These are phyloP conservation scores for Barypeithes pellucidus DNA, from an alignment of 2,888 invertebrate species.

Conservation along the genomic window DNA sequence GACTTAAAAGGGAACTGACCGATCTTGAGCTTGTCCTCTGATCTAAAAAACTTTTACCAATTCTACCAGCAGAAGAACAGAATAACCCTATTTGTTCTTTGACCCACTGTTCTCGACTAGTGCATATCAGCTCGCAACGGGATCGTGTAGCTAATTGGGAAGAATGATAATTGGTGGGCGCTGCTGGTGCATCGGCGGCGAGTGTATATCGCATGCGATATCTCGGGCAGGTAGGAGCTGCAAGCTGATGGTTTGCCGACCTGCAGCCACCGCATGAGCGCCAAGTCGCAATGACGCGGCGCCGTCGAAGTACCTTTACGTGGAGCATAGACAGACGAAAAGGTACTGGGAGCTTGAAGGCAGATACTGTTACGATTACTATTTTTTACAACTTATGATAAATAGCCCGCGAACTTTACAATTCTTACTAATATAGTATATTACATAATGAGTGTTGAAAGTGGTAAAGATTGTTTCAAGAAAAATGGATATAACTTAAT, in stretches of 20 bases:
- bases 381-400: no score
- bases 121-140: constrained; percentile 24
- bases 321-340: constrained; percentile 5
- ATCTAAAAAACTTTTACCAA: no score
- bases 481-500: no score
- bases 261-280: constrained; percentile 14
- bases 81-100: neutral
- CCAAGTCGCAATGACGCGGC: neutral
- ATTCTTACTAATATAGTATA: no score
- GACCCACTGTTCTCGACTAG: constrained; percentile 30
- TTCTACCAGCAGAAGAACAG: neutral
- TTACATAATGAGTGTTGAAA: no score
- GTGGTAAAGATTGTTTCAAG: no score
- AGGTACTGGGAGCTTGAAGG: neutral
- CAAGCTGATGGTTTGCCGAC: constrained; percentile 22
- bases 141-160: constrained; percentile 40
- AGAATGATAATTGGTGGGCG: constrained; percentile 34
- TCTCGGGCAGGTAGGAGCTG: constrained; percentile 26
- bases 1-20: no score
- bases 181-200: constrained; percentile 27
- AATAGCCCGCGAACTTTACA: no score
- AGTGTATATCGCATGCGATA: constrained; percentile 32
- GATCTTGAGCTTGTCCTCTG: no score
- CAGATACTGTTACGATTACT: no score
- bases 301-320: constrained; percentile 10